Evolutionary conservation across 1,140 invertebrate species (phyloP).

Genomic region (Dreissena polymorpha): DNA sequence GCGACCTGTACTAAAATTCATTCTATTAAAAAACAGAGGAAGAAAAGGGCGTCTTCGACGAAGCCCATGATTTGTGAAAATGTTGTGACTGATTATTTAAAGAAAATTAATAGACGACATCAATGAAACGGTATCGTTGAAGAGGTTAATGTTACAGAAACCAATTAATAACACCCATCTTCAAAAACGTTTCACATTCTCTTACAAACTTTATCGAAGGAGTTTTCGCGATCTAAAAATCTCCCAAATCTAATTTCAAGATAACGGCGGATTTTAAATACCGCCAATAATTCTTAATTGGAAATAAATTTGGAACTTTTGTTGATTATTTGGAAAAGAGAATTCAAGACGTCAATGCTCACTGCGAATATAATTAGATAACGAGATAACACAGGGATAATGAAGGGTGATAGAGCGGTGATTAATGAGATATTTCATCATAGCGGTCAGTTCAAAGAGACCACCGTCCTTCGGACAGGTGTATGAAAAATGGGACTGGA

Average conservation of each 20-base stretch:
- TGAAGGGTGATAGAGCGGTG: constrained; percentile 18
- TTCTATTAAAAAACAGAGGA: too few species aligned
- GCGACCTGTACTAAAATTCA: too few species aligned
- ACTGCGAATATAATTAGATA: not conserved
- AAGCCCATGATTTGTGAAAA: too few species aligned
- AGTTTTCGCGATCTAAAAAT: too few species aligned
- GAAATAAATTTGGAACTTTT: constrained; percentile 41
- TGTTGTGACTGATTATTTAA: too few species aligned
- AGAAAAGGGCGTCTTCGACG: too few species aligned
- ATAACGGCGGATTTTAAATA: constrained; percentile 11
- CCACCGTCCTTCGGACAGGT: constrained; percentile 40
- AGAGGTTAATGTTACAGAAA: constrained; percentile 8
- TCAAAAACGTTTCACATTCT: constrained; percentile 35
- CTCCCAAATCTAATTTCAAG: too few species aligned
- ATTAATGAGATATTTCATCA: constrained; percentile 51
- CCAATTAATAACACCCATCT: constrained; percentile 14
- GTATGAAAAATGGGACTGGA: constrained; percentile 4
- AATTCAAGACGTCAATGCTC: too few species aligned
- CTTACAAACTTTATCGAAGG: constrained; percentile 2
- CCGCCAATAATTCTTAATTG: constrained; percentile 39
- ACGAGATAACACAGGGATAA: constrained; percentile 47
- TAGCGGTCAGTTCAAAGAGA: constrained; percentile 50
- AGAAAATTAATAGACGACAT: constrained; percentile 1
- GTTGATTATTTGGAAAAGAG: too few species aligned
- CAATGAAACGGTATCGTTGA: not conserved